phyloP scores from a whole-genome alignment of 2,797 vertebrate genomes.

The Psittacula echo region DNA sequence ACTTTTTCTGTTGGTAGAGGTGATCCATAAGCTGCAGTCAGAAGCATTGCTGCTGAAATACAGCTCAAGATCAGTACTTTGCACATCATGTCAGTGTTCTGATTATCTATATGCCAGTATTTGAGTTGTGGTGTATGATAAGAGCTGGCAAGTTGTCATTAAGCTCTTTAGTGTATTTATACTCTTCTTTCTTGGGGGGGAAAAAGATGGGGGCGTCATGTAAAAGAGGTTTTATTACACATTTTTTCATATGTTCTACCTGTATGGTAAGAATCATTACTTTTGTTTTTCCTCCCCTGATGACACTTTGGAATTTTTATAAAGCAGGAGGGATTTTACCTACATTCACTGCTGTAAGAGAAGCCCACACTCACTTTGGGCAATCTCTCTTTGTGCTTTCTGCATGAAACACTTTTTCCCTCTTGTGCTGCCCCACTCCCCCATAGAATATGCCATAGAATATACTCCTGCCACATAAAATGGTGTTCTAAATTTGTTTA shows the following conservation, averaged over 20 bases:
- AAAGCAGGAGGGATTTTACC: slow-evolving; percentile 81
- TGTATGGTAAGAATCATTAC: slow-evolving; percentile 79
- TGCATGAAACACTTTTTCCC: slow-evolving; percentile 81
- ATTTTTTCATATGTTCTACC: slow-evolving; percentile 78
- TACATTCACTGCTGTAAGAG: slow-evolving; percentile 74
- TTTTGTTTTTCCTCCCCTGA: slow-evolving; percentile 84
- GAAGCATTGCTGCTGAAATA: slow-evolving; percentile 58
- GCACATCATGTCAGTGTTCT: slow-evolving; percentile 68
- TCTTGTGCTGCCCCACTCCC: slow-evolving; percentile 51
- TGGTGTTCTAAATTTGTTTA: background rate
- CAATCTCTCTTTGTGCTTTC: slow-evolving; percentile 61
- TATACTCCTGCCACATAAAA: background rate
- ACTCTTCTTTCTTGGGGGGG: slow-evolving; percentile 78
- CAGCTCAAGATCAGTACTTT: slow-evolving; percentile 64
- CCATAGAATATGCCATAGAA: background rate
- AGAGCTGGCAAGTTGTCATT: slow-evolving; percentile 60
- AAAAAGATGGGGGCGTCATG: slow-evolving; percentile 79
- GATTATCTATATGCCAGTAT: slow-evolving; percentile 13
- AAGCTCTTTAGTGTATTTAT: slow-evolving; percentile 77
- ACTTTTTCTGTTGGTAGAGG: background rate
- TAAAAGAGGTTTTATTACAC: slow-evolving; percentile 81
- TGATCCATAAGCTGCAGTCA: slow-evolving; percentile 29
- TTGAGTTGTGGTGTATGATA: slow-evolving; percentile 26
- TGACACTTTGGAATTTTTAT: slow-evolving; percentile 90
- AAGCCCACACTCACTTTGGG: slow-evolving; percentile 76